Evolutionary conservation across 92 coral and sea anemone genomes (phyloP).

Genomic region (Scolanthus callimorphus): DNA sequence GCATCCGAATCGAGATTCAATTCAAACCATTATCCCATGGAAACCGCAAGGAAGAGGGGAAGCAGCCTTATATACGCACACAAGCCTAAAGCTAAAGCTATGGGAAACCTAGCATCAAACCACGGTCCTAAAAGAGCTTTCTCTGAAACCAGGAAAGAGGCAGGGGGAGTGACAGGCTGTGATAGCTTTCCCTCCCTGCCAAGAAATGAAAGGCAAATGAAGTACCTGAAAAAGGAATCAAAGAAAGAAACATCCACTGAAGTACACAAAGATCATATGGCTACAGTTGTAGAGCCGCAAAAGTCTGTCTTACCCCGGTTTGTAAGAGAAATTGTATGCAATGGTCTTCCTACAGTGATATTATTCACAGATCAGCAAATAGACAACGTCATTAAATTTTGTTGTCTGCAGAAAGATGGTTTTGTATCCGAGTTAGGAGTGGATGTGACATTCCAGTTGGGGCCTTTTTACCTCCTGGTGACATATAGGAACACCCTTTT

Average conservation of each 20-base stretch:
- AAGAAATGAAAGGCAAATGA: constrained; percentile 20
- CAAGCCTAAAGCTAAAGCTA: too few species aligned
- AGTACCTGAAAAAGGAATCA: constrained; percentile 23
- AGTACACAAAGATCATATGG: constrained; percentile 38
- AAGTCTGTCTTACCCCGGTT: constrained; percentile 43
- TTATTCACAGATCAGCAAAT: constrained; percentile 30
- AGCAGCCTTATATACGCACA: too few species aligned
- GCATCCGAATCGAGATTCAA: too few species aligned
- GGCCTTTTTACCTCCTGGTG: constrained; percentile 39
- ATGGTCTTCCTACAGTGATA: constrained; percentile 47
- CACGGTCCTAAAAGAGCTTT: constrained; percentile 52
- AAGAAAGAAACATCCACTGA: constrained; percentile 1
- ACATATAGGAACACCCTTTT: constrained; percentile 30
- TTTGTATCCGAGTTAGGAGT: constrained; percentile 45
- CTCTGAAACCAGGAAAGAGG: constrained; percentile 40
- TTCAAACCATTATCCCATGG: too few species aligned
- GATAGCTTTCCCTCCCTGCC: constrained; percentile 40
- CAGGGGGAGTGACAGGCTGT: constrained; percentile 45
- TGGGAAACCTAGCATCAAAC: too few species aligned
- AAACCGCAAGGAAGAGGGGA: too few species aligned
- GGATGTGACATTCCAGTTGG: constrained; percentile 41
- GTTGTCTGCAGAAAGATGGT: constrained; percentile 23
- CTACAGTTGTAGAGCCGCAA: constrained; percentile 45
- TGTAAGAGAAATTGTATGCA: constrained; percentile 44
- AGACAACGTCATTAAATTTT: constrained; percentile 26